These are phyloP conservation scores for Neolamprologus devosi DNA, from an alignment of 2,113 vertebrate genomes.

Conservation along the genomic window DNA sequence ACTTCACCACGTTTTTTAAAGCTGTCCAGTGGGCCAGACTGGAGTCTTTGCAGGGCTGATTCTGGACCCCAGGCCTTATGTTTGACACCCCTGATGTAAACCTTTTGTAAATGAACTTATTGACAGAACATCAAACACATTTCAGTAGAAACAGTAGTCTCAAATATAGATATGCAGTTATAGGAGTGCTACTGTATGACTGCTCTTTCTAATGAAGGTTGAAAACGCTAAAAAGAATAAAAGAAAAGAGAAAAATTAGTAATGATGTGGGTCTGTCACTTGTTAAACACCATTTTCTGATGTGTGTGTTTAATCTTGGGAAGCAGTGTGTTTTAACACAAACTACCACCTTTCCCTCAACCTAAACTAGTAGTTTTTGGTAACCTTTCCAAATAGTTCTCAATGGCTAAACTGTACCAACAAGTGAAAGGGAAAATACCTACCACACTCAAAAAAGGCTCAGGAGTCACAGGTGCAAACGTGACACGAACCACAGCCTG, in stretches of 20 bases:
- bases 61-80: background rate
- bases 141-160: background rate
- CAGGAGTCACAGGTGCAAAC: background rate
- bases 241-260: background rate
- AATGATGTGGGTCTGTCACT: background rate
- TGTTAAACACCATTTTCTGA: background rate
- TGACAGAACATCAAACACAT: background rate
- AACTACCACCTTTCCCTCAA: background rate
- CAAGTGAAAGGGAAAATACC: background rate
- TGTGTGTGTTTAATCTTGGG: background rate
- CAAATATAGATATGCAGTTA: background rate
- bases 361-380: background rate
- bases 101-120: rapidly evolving
- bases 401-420: background rate
- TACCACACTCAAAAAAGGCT: background rate
- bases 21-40: background rate
- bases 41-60: background rate
- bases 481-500: background rate
- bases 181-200: background rate
- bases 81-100: background rate
- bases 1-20: background rate
- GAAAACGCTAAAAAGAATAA: background rate
- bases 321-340: background rate
- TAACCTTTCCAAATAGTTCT: background rate
- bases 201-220: background rate